A percentile compares a stretch with the other conserved stretches of the same genome.
Evolutionary conservation across 2,888 invertebrate genomes (phyloP).

Genomic region (Eupithecia tripunctaria): DNA sequence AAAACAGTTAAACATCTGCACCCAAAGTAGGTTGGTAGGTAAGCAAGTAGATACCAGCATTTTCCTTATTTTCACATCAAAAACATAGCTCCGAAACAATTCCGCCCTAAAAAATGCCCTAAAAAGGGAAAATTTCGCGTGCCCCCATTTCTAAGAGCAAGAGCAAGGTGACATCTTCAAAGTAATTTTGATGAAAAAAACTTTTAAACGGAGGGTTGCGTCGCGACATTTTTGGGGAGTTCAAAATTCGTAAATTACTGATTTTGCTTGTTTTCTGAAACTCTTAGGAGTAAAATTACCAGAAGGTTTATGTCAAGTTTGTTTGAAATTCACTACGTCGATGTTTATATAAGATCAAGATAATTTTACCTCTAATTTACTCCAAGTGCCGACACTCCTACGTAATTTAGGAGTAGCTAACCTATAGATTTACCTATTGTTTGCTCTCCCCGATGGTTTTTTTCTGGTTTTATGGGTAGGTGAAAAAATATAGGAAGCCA

Average conservation of each 20-base stretch:
- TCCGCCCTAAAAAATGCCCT: slow-evolving; percentile 28
- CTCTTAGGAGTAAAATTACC: slow-evolving; percentile 15
- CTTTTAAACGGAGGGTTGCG: slow-evolving; percentile 29
- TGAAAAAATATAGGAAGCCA: no score
- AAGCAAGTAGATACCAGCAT: slow-evolving; percentile 1
- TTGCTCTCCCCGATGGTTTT: no score
- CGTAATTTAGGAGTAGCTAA: no score
- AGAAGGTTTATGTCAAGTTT: not conserved
- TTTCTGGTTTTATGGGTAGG: no score
- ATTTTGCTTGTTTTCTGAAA: slow-evolving; percentile 22
- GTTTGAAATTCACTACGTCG: not conserved
- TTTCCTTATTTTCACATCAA: slow-evolving; percentile 29
- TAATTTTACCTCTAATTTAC: not conserved
- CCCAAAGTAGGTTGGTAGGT: slow-evolving; percentile 1
- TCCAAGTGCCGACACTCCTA: not conserved
- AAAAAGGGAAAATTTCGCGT: slow-evolving; percentile 31
- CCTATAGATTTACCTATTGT: no score
- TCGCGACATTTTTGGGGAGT: slow-evolving; percentile 20
- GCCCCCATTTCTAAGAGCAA: slow-evolving; percentile 31
- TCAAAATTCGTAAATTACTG: slow-evolving; percentile 29
- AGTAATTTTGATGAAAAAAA: slow-evolving; percentile 49
- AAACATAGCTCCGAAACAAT: slow-evolving; percentile 39
- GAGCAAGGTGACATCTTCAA: slow-evolving; percentile 40
- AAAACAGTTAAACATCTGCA: not conserved
- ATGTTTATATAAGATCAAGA: not conserved